Conservation (phyloP, 2,113 vertebrate species). For the Haemorhous mexicanus region DNA sequence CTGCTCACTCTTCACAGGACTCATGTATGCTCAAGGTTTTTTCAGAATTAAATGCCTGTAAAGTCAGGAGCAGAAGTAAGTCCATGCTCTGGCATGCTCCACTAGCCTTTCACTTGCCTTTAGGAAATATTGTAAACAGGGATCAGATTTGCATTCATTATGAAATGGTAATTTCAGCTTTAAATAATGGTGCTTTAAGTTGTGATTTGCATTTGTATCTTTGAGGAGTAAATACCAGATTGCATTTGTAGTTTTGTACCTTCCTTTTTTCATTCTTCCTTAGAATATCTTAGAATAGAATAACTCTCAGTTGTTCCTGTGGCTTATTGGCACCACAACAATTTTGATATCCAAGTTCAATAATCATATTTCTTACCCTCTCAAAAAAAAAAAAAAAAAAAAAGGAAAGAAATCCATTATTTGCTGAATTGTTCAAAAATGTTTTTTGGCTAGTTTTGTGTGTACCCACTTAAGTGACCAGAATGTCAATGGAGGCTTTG, state of each 20-base stretch:
- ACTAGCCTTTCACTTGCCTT: neutral
- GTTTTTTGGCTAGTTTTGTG: neutral
- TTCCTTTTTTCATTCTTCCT: neutral
- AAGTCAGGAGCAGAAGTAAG: neutral
- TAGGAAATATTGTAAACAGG: neutral
- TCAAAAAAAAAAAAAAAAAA: neutral
- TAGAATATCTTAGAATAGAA: neutral
- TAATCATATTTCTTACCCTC: neutral
- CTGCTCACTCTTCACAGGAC: neutral
- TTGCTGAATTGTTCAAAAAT: neutral
- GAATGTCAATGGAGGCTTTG: slow-evolving; percentile 16
- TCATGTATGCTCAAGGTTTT: neutral
- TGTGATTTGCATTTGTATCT: neutral
- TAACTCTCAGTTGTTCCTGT: neutral
- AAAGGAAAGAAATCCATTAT: neutral
- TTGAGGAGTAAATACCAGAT: neutral
- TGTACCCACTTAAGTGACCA: neutral
- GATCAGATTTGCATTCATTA: neutral
- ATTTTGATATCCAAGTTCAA: neutral
- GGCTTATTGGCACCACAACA: neutral
- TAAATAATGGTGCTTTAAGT: neutral
- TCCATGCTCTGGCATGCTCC: neutral
- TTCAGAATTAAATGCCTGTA: neutral
- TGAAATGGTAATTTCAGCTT: neutral
- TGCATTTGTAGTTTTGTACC: neutral